phyloP scores from a whole-genome alignment of 1,140 invertebrate species.

The Aphelenchoides fujianensis region DNA sequence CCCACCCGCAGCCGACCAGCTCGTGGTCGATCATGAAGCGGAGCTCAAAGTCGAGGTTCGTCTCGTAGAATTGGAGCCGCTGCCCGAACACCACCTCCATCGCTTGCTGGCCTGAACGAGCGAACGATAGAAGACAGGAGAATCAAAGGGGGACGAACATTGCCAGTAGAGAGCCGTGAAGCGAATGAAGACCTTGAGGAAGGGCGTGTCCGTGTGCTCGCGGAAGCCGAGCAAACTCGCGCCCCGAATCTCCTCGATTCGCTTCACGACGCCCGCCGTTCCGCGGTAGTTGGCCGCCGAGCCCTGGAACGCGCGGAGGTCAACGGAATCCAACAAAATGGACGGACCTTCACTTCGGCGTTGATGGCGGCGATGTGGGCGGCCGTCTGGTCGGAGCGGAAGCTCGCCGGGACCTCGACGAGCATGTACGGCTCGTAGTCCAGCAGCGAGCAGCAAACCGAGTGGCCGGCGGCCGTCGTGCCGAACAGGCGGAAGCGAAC shows the following conservation, averaged over 20 bases:
- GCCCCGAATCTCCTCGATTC: not conserved
- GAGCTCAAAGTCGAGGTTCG: slow-evolving; percentile 96
- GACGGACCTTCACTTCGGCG: not conserved
- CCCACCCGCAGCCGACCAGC: slow-evolving; percentile 95
- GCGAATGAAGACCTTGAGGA: not conserved
- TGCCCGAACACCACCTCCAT: not conserved
- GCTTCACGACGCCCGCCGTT: not conserved
- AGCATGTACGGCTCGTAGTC: slow-evolving; percentile 94
- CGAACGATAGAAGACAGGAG: too few relatives aligned
- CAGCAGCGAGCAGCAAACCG: slow-evolving; percentile 90
- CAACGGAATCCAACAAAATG: not conserved
- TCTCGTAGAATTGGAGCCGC: slow-evolving; percentile 67
- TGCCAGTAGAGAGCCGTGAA: too few relatives aligned
- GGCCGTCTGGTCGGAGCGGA: not conserved
- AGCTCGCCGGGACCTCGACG: slow-evolving; percentile 73
- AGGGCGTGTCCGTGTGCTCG: not conserved
- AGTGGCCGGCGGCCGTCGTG: slow-evolving; percentile 83
- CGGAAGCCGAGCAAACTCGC: not conserved
- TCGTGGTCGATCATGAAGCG: slow-evolving; percentile 93
- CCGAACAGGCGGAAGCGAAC: slow-evolving; percentile 83
- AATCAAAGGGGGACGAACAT: too few relatives aligned
- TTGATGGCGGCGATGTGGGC: not conserved
- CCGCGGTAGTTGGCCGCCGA: not conserved
- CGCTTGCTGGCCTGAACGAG: slow-evolving; percentile 35
- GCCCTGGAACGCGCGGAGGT: not conserved